Conservation (phyloP, 2,888 invertebrate species). For the Ennomos erosarius region DNA sequence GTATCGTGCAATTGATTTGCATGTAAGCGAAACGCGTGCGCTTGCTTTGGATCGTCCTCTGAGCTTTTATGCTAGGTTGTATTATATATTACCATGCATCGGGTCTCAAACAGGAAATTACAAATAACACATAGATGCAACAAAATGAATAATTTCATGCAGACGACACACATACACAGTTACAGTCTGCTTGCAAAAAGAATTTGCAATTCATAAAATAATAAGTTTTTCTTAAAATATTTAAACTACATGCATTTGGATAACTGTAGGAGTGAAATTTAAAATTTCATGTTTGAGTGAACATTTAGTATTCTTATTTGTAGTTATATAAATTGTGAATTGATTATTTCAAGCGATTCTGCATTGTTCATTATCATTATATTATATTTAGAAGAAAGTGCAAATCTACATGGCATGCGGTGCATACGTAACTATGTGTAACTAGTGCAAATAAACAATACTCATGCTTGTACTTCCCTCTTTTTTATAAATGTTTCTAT, state of each 20-base stretch:
- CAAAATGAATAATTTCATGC: conserved; percentile 43
- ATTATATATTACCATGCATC: conserved; percentile 57
- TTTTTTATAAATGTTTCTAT: conserved; percentile 18
- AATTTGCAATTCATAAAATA: background rate
- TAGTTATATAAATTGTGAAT: conserved; percentile 35
- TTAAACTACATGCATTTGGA: conserved; percentile 27
- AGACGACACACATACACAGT: conserved; percentile 33
- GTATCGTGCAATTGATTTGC: conserved; percentile 6
- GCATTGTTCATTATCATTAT: conserved; percentile 30
- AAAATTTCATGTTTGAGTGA: conserved; percentile 76
- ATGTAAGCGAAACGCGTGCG: conserved; percentile 8
- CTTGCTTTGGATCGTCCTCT: conserved; percentile 12
- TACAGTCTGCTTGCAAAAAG: conserved; percentile 12
- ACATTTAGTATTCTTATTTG: conserved; percentile 43
- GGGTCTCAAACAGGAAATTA: conserved; percentile 78
- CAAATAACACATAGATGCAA: conserved; percentile 56
- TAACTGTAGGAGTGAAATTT: conserved; percentile 31
- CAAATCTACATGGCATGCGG: conserved; percentile 65
- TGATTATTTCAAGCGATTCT: conserved; percentile 38
- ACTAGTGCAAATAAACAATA: conserved; percentile 55
- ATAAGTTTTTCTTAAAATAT: background rate
- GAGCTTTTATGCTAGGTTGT: conserved; percentile 12
- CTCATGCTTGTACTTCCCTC: conserved; percentile 28
- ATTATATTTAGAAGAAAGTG: conserved; percentile 49
- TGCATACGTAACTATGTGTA: conserved; percentile 63